Percentiles rank a stretch among this genome's conserved stretches.
These are phyloP conservation scores for Acrobeloides nanus DNA, from an alignment of 2,888 invertebrate species.

Conservation along the genomic window DNA sequence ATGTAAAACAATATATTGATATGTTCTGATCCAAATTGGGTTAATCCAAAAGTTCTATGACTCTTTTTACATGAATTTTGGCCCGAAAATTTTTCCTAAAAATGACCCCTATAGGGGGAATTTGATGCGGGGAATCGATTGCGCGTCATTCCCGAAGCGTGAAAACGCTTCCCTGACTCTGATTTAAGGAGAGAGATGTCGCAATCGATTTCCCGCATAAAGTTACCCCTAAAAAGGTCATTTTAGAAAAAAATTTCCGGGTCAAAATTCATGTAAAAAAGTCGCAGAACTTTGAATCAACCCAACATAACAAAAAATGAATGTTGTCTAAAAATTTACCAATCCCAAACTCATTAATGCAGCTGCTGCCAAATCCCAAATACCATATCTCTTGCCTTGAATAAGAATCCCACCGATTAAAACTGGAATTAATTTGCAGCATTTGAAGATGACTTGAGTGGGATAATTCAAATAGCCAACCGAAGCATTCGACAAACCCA, in stretches of 20 bases:
- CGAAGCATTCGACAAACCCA: conserved; percentile 89
- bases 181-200: no score
- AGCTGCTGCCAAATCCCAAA: conserved; percentile 33
- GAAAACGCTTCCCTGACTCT: no score
- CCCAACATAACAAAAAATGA: no score
- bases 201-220: no score
- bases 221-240: conserved; percentile 14
- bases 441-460: conserved; percentile 90
- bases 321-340: conserved; percentile 75
- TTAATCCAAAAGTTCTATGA: background rate
- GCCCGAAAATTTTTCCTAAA: no score
- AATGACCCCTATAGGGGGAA: no score
- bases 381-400: conserved; percentile 59
- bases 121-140: no score
- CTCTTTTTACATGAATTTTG: background rate
- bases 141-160: no score
- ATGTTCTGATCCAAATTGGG: conserved; percentile 76
- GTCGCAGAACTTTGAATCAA: no score
- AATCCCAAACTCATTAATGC: conserved; percentile 47
- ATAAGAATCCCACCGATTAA: conserved; percentile 86
- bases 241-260: conserved; percentile 13
- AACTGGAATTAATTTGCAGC: conserved; percentile 91
- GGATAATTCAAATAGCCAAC: conserved; percentile 90
- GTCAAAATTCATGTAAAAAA: no score
- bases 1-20: no score